Percentiles rank a stretch among this genome's conserved stretches.
Evolutionary conservation across 1,140 invertebrate genomes (phyloP).

Genomic region (Gonioctena quinquepunctata): DNA sequence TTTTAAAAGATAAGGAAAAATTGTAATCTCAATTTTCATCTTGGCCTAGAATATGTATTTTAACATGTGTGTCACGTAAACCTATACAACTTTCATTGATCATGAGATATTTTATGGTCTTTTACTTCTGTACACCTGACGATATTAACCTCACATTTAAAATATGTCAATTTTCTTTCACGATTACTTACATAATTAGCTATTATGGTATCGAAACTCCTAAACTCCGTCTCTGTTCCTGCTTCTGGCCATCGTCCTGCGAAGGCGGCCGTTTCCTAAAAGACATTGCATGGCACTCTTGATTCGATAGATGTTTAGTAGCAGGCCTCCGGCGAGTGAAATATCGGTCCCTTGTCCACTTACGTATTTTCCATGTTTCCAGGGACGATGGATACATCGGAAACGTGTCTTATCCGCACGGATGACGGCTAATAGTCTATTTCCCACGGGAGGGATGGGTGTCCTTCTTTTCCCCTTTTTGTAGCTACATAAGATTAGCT

Average conservation of each 20-base stretch:
- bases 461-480: not conserved
- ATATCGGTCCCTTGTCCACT: conserved; percentile 50
- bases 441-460: conserved; percentile 27
- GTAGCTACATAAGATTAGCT: not conserved
- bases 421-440: conserved; percentile 35
- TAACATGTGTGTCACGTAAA: no score
- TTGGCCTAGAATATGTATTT: no score
- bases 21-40: no score
- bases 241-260: not conserved
- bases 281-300: conserved; percentile 40
- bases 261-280: conserved; percentile 6
- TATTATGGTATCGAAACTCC: no score
- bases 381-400: conserved; percentile 21
- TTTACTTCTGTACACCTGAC: no score
- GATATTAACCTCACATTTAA: no score
- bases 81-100: no score
- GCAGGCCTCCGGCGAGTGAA: conserved; percentile 39
- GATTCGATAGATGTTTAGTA: conserved; percentile 38
- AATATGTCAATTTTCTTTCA: no score
- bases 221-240: not conserved
- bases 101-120: no score
- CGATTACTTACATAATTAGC: no score
- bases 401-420: conserved; percentile 28
- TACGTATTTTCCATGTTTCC: conserved; percentile 44
- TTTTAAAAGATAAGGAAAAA: no score